These are phyloP conservation scores for Dinothrombium tinctorium DNA, from an alignment of 1,140 invertebrate genomes.

Conservation along the genomic window DNA sequence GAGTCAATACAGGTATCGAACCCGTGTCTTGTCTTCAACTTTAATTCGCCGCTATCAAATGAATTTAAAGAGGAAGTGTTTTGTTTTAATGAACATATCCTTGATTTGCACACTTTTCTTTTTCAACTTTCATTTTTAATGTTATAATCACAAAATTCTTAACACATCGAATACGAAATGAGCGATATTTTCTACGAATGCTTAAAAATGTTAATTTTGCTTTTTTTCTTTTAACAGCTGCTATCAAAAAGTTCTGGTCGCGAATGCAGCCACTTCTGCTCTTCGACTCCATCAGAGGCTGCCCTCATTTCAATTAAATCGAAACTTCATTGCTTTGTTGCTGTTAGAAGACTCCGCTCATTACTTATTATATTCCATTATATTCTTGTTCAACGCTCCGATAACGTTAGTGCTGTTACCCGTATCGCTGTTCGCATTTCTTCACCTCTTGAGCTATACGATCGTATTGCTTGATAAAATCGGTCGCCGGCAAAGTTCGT, in stretches of 20 bases:
- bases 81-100: no score
- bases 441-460: constrained; percentile 73
- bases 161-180: no score
- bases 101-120: no score
- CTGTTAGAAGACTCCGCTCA: constrained; percentile 83
- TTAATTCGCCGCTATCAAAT: no score
- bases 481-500: constrained; percentile 19
- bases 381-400: constrained; percentile 69
- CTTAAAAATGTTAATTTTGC: no score
- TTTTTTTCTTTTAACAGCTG: no score
- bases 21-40: no score
- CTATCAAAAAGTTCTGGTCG: constrained; percentile 59
- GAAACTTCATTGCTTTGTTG: constrained; percentile 50
- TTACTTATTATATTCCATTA: constrained; percentile 77
- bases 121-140: no score
- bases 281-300: constrained; percentile 75
- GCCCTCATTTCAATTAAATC: constrained; percentile 36
- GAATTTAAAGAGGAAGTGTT: no score
- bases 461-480: constrained; percentile 69
- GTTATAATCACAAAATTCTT: no score
- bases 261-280: constrained; percentile 75
- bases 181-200: no score
- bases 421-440: constrained; percentile 60
- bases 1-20: no score
- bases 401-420: constrained; percentile 69